Conservation (phyloP, 2,113 vertebrate species). For the Lethenteron reissneri region DNA sequence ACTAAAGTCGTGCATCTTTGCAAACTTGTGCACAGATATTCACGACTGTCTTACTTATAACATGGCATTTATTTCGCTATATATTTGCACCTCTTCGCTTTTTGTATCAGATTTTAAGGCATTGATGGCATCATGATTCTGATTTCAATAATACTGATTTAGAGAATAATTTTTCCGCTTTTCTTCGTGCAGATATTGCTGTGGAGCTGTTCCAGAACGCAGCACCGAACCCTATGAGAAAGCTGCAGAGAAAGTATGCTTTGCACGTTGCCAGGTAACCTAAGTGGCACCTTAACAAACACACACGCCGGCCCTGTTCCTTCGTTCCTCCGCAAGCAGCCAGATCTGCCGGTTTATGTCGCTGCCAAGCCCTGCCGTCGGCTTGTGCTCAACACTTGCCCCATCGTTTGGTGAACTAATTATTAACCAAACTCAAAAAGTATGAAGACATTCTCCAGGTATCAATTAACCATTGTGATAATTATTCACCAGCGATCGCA, state of each 20-base stretch:
- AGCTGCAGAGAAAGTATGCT: slow-evolving; percentile 86
- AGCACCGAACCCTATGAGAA: slow-evolving; percentile 75
- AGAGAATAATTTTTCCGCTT: background rate
- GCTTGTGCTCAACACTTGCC: no score
- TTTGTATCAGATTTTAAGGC: background rate
- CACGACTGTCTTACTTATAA: background rate
- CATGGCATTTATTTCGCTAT: background rate
- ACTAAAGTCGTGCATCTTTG: background rate
- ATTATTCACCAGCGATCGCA: no score
- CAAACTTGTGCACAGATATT: background rate
- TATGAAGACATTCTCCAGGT: no score
- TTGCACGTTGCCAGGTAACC: slow-evolving; percentile 63
- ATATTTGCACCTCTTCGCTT: background rate
- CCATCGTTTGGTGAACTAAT: no score
- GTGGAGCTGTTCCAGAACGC: slow-evolving; percentile 89
- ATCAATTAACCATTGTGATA: no score
- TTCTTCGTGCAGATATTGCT: slow-evolving; percentile 49
- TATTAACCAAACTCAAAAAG: no score
- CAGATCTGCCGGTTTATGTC: no score
- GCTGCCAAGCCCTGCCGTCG: no score
- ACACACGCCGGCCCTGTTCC: no score
- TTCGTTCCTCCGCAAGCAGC: no score
- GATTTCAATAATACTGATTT: background rate
- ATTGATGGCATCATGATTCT: background rate
- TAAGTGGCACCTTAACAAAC: no score